Conservation (phyloP, 1,140 invertebrate genomes). For the Riptortus pedestris region DNA sequence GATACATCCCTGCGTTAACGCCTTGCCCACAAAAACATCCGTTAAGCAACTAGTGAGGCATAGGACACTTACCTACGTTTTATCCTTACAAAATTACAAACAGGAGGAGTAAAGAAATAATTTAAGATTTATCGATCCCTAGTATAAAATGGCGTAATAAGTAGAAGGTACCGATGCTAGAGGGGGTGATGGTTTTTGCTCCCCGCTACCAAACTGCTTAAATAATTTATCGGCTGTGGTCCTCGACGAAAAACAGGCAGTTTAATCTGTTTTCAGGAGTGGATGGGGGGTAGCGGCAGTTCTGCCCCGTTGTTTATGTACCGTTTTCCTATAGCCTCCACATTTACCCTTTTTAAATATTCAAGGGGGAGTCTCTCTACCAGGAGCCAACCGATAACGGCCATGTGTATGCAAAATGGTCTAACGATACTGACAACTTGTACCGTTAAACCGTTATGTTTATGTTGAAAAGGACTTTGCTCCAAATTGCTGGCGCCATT, state of each 20-base stretch:
- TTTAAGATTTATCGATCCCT: too few relatives aligned
- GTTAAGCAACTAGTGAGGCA: not conserved
- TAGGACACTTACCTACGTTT: not conserved
- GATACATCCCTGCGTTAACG: too few relatives aligned
- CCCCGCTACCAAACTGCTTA: not conserved
- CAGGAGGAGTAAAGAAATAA: too few relatives aligned
- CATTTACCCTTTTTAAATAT: not conserved
- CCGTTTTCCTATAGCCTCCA: not conserved
- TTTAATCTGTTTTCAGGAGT: slow-evolving; percentile 11
- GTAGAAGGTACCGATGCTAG: not conserved
- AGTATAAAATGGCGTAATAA: not conserved
- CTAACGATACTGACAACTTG: too few relatives aligned
- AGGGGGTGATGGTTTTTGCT: not conserved
- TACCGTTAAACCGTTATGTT: too few relatives aligned
- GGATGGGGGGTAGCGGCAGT: too few relatives aligned
- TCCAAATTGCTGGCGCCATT: too few relatives aligned
- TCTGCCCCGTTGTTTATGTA: not conserved
- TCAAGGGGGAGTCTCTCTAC: not conserved
- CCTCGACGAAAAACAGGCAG: not conserved
- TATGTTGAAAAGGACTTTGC: too few relatives aligned
- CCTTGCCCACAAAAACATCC: not conserved
- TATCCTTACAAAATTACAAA: not conserved
- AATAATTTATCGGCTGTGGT: slow-evolving; percentile 3
- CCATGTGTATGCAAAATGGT: too few relatives aligned
- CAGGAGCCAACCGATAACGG: too few relatives aligned